phyloP scores from a whole-genome alignment of 2,113 vertebrate species.

The Odobenus rosmarus region DNA sequence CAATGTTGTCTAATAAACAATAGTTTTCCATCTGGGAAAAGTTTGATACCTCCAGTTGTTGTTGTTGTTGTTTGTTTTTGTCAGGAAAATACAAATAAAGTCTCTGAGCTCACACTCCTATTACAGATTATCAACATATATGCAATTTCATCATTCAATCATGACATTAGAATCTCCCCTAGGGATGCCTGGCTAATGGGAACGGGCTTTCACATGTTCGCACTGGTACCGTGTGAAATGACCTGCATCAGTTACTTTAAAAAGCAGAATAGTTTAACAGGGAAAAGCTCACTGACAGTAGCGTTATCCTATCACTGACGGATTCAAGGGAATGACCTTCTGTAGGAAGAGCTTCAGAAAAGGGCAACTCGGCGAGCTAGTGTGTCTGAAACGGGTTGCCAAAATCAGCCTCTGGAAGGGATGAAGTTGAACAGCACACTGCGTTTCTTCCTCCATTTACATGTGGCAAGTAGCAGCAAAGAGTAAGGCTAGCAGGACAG shows the following conservation, averaged over 20 bases:
- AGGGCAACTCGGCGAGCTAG: accelerated
- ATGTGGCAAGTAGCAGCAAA: background rate
- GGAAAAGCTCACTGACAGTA: background rate
- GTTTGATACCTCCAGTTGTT: background rate
- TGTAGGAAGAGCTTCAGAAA: background rate
- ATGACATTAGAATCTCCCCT: background rate
- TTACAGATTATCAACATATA: background rate
- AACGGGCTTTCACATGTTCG: background rate
- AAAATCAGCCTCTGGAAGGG: background rate
- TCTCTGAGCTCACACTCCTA: background rate
- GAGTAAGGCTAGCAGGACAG: background rate
- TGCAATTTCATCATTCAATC: background rate
- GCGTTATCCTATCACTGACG: background rate
- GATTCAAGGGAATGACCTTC: background rate
- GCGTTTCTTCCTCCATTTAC: background rate
- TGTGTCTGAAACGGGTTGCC: background rate
- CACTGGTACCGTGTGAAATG: background rate
- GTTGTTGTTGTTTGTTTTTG: background rate
- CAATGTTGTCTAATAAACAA: background rate
- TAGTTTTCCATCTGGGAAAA: slow-evolving; percentile 36
- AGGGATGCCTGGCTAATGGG: background rate
- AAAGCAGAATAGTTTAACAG: background rate
- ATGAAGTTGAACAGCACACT: background rate
- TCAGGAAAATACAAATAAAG: background rate
- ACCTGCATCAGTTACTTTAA: background rate